A percentile compares a stretch with the other conserved stretches of the same genome.
phyloP scores from a whole-genome alignment of 2,797 vertebrate species.

The Hydrolagus colliei region DNA sequence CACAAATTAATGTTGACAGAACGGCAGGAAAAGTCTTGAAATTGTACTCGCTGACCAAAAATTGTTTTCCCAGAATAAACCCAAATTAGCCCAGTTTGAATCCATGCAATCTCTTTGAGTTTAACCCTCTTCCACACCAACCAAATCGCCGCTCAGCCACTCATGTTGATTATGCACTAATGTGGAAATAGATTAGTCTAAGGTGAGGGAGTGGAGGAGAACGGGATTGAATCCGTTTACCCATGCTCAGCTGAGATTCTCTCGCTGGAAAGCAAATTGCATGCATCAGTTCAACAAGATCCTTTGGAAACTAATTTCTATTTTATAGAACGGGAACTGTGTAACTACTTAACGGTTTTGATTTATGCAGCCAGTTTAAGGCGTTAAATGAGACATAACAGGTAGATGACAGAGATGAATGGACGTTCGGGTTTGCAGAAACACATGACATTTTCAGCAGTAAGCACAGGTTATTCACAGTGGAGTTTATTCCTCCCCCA shows the following conservation, averaged over 20 bases:
- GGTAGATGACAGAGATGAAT: background rate
- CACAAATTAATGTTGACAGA: too few species aligned
- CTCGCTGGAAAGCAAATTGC: background rate
- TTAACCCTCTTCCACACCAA: background rate
- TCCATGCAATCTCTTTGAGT: background rate
- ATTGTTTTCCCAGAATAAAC: background rate
- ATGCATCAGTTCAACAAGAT: background rate
- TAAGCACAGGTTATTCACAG: background rate
- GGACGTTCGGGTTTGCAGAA: background rate
- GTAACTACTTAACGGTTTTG: background rate
- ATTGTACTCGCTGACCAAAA: background rate
- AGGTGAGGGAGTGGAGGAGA: background rate
- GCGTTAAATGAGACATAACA: constrained; percentile 19
- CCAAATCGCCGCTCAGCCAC: background rate
- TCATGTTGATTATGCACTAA: background rate
- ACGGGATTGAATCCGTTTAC: background rate
- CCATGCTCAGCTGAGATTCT: background rate
- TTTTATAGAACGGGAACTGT: background rate
- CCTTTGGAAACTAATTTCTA: background rate
- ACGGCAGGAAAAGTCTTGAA: background rate
- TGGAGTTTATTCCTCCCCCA: background rate
- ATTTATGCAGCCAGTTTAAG: background rate
- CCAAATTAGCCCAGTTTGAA: background rate
- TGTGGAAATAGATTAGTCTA: too few species aligned
- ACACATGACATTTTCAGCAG: background rate